Evolutionary conservation across 2,113 vertebrate species (phyloP).

Genomic region (Uria lomvia): DNA sequence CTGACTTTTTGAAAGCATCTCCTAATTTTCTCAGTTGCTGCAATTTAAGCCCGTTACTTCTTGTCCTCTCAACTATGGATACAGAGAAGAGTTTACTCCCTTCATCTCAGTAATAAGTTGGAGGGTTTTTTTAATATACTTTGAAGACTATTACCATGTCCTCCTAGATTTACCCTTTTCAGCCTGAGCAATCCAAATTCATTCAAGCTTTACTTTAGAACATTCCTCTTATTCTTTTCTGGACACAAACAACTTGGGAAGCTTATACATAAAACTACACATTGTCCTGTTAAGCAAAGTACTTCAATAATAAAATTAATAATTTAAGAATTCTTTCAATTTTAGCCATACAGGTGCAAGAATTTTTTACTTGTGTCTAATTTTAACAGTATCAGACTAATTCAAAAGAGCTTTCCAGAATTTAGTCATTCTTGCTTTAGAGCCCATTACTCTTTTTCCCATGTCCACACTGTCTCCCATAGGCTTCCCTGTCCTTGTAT

Average conservation of each 20-base stretch:
- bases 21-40: background rate
- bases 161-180: background rate
- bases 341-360: background rate
- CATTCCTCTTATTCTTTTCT: background rate
- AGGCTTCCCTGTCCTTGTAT: background rate
- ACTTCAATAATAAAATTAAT: background rate
- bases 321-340: background rate
- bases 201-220: background rate
- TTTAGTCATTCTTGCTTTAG: background rate
- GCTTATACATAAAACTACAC: background rate
- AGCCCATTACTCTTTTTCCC: background rate
- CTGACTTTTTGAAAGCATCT: background rate
- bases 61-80: background rate
- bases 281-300: background rate
- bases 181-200: background rate
- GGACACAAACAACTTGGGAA: background rate
- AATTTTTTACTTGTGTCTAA: background rate
- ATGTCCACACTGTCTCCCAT: background rate
- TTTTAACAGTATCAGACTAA: background rate
- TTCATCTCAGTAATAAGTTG: background rate
- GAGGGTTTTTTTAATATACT: background rate
- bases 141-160: background rate
- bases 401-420: background rate
- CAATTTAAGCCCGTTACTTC: background rate
- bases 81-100: background rate